Evolutionary conservation across 2,888 invertebrate species (phyloP), one percentile per base, ranked within the genome.

Genomic region (Phymatocera aterrima): DNA sequence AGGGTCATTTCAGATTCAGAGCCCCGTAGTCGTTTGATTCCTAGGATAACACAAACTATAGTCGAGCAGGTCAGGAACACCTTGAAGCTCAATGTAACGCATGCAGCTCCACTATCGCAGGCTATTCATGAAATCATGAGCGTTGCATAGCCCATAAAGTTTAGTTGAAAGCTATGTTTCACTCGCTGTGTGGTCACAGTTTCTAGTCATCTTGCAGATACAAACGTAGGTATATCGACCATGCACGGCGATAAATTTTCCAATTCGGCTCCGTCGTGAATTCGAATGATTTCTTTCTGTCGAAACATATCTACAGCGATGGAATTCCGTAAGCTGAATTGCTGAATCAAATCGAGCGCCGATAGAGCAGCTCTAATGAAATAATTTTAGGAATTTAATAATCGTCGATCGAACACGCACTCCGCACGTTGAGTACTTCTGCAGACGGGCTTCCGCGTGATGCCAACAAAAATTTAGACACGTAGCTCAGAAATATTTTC

Each of bases 31-130:
- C 40, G 4, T 68, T 68, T 43, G 34, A 31, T 28, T 51, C 51
- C 72, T 48, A 72, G 34, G 37, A 51, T 34, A 72, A 51, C n/a
- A 34, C 51, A 34, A 51, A 72, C 18, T n/a, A n/a, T 72, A 51
- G 72, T 72, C 10, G 72, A 51, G 51, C 48, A 51, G 72, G 72
- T 51, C 72, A 51, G 51, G 72, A 72, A 72, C 51, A 72, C 48
- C 72, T 48, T 51, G 18, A 24, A 72, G 48, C 51, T 51, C 18
- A 51, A 21, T 31, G 34, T 46, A 57, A 57, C 57, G 21, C 15
- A 28, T 2, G 2, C 15, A 5, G 21, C 24, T 10, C 57, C 28
- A 3, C 12, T 57, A n/a, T n/a, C n/a, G n/a, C n/a, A n/a, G n/a
- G n/a, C n/a, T n/a, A n/a, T n/a, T n/a, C n/a, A n/a, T n/a, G n/a